phyloP scores from a whole-genome alignment of 2,888 invertebrate genomes.

The Morpho helenor region DNA sequence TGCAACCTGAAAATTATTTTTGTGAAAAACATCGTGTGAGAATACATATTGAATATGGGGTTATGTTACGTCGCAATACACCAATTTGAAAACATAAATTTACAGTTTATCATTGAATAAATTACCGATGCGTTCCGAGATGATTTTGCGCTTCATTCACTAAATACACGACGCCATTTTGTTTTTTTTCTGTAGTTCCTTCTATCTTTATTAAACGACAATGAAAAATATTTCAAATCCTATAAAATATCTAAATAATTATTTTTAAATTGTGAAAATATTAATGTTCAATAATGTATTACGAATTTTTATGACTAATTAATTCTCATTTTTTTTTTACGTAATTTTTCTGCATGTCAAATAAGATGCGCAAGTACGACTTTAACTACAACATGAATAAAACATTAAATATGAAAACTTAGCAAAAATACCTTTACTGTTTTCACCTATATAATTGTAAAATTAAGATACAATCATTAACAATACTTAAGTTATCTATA shows the following conservation, averaged over 20 bases:
- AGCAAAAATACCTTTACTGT: no score
- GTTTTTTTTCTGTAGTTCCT: not conserved
- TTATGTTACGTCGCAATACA: not conserved
- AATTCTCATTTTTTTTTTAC: no score
- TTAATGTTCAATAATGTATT: no score
- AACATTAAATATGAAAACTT: no score
- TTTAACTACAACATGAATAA: no score
- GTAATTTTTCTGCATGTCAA: no score
- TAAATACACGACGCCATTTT: constrained; percentile 19
- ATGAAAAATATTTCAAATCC: not conserved
- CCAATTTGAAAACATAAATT: constrained; percentile 18
- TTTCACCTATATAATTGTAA: no score
- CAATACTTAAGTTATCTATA: no score
- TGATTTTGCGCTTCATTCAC: constrained; percentile 22
- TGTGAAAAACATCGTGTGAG: not conserved
- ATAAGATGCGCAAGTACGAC: no score
- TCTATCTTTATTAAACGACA: not conserved
- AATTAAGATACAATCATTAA: no score
- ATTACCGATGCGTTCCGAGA: constrained; percentile 34
- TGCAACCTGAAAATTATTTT: constrained; percentile 14
- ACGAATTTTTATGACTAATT: no score
- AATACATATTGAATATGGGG: constrained; percentile 7
- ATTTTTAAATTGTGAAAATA: no score
- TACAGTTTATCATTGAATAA: constrained; percentile 45
- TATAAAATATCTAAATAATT: not conserved